phyloP scores from a whole-genome alignment of 2,113 vertebrate species.

The Hemiprocne comata region DNA sequence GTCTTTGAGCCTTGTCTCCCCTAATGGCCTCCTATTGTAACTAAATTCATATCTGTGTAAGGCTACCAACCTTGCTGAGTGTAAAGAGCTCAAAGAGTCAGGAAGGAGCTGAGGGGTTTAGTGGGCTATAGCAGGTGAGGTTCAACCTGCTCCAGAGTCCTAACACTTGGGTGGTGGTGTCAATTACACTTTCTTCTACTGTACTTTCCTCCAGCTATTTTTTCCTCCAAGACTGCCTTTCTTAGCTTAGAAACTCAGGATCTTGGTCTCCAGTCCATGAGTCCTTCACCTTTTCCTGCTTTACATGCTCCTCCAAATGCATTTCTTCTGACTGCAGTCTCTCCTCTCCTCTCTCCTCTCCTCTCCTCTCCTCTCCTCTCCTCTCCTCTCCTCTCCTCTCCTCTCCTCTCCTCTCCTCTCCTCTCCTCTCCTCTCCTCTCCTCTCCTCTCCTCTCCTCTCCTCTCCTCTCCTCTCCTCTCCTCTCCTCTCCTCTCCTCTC shows the following conservation, averaged over 20 bases:
- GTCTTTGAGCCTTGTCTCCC: neutral
- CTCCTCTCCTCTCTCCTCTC: too few species aligned
- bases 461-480: too few species aligned
- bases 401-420: too few species aligned
- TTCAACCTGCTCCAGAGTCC: neutral
- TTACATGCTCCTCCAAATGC: neutral
- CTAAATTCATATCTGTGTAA: neutral
- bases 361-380: neutral
- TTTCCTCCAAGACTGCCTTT: neutral
- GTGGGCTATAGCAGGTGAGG: neutral
- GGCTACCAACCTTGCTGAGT: neutral
- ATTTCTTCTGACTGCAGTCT: neutral
- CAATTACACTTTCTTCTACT: neutral
- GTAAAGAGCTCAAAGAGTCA: neutral
- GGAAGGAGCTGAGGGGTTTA: neutral
- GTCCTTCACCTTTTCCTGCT: neutral
- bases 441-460: neutral
- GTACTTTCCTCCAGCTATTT: neutral
- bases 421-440: too few species aligned
- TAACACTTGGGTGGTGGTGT: neutral
- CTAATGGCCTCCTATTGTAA: rapidly evolving
- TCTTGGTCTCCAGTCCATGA: neutral
- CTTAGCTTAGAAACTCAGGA: neutral
- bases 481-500: neutral
- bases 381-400: neutral